Evolutionary conservation across 2,113 vertebrate genomes (phyloP).

Genomic region (Gymnocephalus cernua): DNA sequence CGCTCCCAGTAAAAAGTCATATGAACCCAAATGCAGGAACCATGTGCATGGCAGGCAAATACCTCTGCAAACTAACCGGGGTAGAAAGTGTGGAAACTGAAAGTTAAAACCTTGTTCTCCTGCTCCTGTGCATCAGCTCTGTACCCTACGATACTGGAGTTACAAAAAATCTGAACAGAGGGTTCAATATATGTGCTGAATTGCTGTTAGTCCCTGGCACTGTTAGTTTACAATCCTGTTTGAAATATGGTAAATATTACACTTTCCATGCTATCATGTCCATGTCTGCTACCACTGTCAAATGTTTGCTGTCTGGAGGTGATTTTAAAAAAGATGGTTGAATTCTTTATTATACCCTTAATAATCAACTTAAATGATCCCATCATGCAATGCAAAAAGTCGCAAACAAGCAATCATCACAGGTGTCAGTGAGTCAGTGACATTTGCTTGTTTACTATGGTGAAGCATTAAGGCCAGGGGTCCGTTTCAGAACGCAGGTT

Average conservation of each 20-base stretch:
- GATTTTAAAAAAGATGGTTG: neutral
- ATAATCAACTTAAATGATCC: neutral
- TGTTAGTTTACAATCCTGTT: neutral
- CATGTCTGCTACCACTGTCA: neutral
- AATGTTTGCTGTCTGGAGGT: neutral
- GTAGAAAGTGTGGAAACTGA: neutral
- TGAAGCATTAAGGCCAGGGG: neutral
- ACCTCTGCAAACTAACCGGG: conserved; percentile 1
- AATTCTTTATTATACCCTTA: neutral
- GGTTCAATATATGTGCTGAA: neutral
- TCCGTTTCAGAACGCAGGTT: too few relatives aligned
- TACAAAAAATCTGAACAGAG: neutral
- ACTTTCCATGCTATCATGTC: neutral
- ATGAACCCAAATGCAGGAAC: conserved; percentile 42
- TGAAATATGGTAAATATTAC: neutral
- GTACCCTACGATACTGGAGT: neutral
- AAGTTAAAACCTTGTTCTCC: neutral
- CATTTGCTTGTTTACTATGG: neutral
- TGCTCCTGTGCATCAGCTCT: neutral
- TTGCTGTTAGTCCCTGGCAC: neutral
- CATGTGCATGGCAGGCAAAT: conserved; percentile 22
- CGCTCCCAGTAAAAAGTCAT: conserved; percentile 33
- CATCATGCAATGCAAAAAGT: neutral
- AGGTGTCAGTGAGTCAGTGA: too few relatives aligned
- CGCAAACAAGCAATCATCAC: neutral